Conservation (phyloP, 2,797 vertebrate species). For the Manis crassicaudata region DNA sequence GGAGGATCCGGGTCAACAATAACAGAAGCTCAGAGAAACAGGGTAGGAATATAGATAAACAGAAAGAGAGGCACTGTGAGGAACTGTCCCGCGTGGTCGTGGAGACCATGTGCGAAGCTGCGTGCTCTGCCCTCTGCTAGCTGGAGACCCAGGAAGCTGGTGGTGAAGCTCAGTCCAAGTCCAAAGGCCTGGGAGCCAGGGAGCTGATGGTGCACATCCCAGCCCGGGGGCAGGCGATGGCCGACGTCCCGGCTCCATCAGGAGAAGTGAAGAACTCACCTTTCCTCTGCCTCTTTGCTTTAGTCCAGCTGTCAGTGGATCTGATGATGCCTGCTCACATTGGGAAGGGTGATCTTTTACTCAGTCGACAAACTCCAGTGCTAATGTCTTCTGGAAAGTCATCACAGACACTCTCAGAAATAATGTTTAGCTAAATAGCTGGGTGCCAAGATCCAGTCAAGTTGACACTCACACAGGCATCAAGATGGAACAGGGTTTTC, state of each 20-base stretch:
- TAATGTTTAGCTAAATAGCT: background rate
- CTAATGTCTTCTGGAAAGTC: background rate
- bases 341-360: background rate
- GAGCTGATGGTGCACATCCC: background rate
- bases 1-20: background rate
- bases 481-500: background rate
- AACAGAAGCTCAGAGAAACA: background rate
- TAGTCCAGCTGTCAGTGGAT: background rate
- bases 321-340: too few relatives aligned
- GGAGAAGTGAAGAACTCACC: background rate
- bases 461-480: background rate
- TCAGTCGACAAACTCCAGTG: background rate
- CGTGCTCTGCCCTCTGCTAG: background rate
- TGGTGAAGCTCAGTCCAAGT: background rate
- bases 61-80: background rate
- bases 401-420: background rate
- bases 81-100: background rate
- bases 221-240: background rate
- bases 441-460: background rate
- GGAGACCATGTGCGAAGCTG: background rate
- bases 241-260: background rate
- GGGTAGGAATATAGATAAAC: background rate
- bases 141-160: background rate
- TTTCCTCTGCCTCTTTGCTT: background rate
- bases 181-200: background rate